Conservation (phyloP, 92 coral and sea anemone genomes). For the Umimayanthus kanabou region DNA sequence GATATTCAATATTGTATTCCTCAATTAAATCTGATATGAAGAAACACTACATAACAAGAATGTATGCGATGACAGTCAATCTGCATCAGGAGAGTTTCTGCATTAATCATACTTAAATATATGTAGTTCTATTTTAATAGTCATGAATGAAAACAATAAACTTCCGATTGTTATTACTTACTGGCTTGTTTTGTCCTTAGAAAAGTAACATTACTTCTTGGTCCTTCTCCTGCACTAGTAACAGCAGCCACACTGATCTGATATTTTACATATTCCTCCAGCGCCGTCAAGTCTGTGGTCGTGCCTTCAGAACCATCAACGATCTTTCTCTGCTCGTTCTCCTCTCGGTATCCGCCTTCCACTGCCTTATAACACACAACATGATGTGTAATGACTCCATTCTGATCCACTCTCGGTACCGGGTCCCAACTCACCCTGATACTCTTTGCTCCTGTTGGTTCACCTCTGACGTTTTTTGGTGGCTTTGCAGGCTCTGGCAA, state of each 20-base stretch:
- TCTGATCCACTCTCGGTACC: not conserved
- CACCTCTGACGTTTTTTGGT: not conserved
- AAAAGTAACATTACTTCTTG: not conserved
- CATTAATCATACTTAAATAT: too few relatives aligned
- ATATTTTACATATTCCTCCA: not conserved
- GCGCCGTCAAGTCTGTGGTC: not conserved
- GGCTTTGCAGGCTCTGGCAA: not conserved
- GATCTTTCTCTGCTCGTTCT: not conserved
- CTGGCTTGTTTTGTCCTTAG: not conserved
- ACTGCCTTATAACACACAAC: not conserved
- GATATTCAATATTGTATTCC: too few relatives aligned
- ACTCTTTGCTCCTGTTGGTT: not conserved
- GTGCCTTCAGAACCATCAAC: not conserved
- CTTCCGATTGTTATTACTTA: not conserved
- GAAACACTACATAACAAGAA: too few relatives aligned
- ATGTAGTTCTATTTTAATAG: too few relatives aligned
- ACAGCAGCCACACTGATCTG: not conserved
- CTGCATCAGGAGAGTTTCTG: too few relatives aligned
- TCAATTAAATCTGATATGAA: too few relatives aligned
- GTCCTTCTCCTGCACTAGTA: slow-evolving; percentile 13
- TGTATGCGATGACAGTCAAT: too few relatives aligned
- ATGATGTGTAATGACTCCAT: not conserved
- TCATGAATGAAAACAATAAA: too few relatives aligned
- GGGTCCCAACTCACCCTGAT: not conserved
- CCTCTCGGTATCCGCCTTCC: not conserved